A percentile compares a stretch with the other conserved stretches of the same genome.
Evolutionary conservation across 2,888 invertebrate species (phyloP).

Genomic region (Rhagophthalmus giganteus): DNA sequence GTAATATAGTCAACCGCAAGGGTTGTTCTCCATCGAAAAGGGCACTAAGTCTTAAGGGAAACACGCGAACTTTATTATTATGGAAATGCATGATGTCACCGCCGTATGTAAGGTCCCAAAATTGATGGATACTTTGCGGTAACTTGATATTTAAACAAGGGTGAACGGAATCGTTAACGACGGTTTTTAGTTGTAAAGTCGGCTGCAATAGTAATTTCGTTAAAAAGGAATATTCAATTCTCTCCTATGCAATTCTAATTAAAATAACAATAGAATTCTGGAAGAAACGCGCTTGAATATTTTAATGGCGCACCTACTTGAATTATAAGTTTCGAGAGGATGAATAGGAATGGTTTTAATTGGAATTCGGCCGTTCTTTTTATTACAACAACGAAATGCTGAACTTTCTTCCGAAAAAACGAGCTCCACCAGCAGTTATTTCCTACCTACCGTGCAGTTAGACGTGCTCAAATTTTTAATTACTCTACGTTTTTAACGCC

Average conservation of each 20-base stretch:
- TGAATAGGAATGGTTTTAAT: constrained; percentile 35
- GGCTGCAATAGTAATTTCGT: constrained; percentile 44
- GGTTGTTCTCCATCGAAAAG: constrained; percentile 31
- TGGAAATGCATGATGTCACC: constrained; percentile 39
- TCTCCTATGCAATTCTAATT: constrained; percentile 46
- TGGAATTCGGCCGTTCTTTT: constrained; percentile 31
- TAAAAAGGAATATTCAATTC: constrained; percentile 43
- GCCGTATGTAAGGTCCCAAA: constrained; percentile 29
- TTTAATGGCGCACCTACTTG: constrained; percentile 45
- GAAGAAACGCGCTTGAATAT: constrained; percentile 46
- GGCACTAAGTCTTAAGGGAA: constrained; percentile 30
- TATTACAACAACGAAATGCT: constrained; percentile 22
- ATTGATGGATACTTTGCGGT: constrained; percentile 31
- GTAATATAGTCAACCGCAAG: constrained; percentile 31
- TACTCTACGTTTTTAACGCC: constrained; percentile 9
- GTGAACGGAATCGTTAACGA: constrained; percentile 28
- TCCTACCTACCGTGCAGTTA: constrained; percentile 15
- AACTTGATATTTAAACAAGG: constrained; percentile 34
- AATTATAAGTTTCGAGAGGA: constrained; percentile 37
- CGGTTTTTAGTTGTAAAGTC: constrained; percentile 26
- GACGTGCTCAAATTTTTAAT: constrained; percentile 25
- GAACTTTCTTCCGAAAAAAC: constrained; percentile 20
- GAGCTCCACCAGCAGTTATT: constrained; percentile 13
- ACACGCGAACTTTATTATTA: constrained; percentile 37
- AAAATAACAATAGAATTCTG: constrained; percentile 50